A percentile compares a stretch with the other conserved stretches of the same genome.
These are phyloP conservation scores for Pararge aegeria DNA, from an alignment of 1,140 invertebrate genomes.

Conservation along the genomic window DNA sequence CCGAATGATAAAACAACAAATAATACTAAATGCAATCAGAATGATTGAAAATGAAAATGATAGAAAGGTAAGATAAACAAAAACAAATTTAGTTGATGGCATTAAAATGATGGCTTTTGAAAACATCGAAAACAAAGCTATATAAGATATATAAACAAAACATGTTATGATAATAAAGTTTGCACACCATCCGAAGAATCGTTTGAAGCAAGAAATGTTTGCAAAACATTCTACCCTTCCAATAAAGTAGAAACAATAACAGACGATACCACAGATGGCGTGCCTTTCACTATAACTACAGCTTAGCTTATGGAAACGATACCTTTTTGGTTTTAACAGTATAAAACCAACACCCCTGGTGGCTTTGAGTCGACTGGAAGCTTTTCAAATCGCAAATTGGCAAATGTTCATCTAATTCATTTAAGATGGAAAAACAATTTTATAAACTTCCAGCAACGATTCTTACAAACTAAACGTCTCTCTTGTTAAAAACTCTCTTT, in stretches of 20 bases:
- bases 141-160: constrained; percentile 72
- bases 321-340: constrained; percentile 67
- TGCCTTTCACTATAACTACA: constrained; percentile 55
- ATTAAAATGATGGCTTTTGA: constrained; percentile 47
- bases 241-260: constrained; percentile 64
- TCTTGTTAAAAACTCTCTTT: constrained; percentile 39
- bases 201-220: constrained; percentile 66
- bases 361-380: constrained; percentile 74
- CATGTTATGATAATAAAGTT: constrained; percentile 71
- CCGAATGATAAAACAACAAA: not conserved
- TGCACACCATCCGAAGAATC: constrained; percentile 70
- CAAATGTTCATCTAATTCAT: constrained; percentile 14
- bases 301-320: constrained; percentile 74
- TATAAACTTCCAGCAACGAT: constrained; percentile 66
- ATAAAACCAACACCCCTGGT: constrained; percentile 76
- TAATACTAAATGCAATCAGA: constrained; percentile 11
- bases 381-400: constrained; percentile 44
- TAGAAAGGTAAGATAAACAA: constrained; percentile 20
- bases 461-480: constrained; percentile 65
- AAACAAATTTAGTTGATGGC: constrained; percentile 52
- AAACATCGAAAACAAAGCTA: constrained; percentile 48
- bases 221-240: constrained; percentile 65
- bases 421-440: constrained; percentile 9
- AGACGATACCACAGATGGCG: constrained; percentile 54
- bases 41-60: constrained; percentile 28